A percentile compares a stretch with the other conserved stretches of the same genome.
These are phyloP conservation scores for Zonitis immaculata DNA, from an alignment of 2,888 invertebrate genomes.

Conservation along the genomic window DNA sequence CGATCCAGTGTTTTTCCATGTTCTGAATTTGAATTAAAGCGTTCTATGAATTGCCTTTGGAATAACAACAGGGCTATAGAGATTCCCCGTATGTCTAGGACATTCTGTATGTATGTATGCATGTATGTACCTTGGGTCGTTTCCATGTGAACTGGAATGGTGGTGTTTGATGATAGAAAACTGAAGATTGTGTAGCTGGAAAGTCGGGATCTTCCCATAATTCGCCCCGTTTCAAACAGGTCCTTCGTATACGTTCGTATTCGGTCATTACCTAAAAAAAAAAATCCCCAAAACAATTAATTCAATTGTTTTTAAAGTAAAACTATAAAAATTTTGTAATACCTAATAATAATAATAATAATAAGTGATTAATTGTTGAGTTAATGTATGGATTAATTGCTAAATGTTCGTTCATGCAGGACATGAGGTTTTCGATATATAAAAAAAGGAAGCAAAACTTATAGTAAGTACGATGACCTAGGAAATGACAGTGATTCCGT, in stretches of 20 bases:
- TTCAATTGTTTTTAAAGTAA: no score
- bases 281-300: no score
- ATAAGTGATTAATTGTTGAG: constrained; percentile 10
- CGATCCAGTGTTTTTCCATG: no score
- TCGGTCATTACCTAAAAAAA: constrained; percentile 59
- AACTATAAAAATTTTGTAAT: no score
- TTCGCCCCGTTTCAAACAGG: constrained; percentile 73
- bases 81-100: no score
- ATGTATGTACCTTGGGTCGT: constrained; percentile 77
- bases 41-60: no score
- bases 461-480: constrained; percentile 22
- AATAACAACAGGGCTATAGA: no score
- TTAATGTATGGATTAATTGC: constrained; percentile 20
- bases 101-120: no score
- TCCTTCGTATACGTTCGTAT: constrained; percentile 77
- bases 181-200: constrained; percentile 80
- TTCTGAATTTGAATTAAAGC: no score
- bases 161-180: constrained; percentile 92
- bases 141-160: constrained; percentile 91
- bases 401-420: constrained; percentile 21
- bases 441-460: not conserved
- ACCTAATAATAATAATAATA: no score
- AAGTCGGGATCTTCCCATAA: constrained; percentile 92
- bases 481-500: constrained; percentile 12
- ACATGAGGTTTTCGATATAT: constrained; percentile 1